Evolutionary conservation across 2,888 invertebrate species (phyloP).

Genomic region (Aromia moschata): DNA sequence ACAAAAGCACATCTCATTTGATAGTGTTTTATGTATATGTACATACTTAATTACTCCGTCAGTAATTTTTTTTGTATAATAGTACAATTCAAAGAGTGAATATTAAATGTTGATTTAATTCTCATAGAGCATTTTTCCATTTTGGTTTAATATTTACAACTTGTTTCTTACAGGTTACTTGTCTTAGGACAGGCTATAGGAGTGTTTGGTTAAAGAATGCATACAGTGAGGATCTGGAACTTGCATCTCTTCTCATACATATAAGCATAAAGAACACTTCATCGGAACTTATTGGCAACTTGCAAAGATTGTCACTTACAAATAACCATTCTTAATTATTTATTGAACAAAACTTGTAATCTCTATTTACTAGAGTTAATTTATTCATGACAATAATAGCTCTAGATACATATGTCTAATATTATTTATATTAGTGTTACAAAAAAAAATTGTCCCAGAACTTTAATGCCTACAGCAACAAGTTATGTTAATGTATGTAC

Average conservation of each 20-base stretch:
- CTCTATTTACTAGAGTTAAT: neutral
- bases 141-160: neutral
- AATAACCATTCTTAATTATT: neutral
- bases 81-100: too few species aligned
- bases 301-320: neutral
- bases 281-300: conserved; percentile 26
- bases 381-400: conserved; percentile 2
- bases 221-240: conserved; percentile 90
- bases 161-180: conserved; percentile 67
- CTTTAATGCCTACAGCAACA: neutral
- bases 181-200: conserved; percentile 85
- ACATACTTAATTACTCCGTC: too few species aligned
- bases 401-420: neutral
- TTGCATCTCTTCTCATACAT: conserved; percentile 88
- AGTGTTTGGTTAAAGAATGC: conserved; percentile 91
- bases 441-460: neutral
- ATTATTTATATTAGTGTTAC: neutral
- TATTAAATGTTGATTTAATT: too few species aligned
- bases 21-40: too few species aligned
- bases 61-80: too few species aligned
- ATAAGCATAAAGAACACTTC: conserved; percentile 70
- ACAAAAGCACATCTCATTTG: too few species aligned
- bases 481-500: neutral
- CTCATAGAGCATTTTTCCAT: too few species aligned
- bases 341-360: neutral